These are phyloP conservation scores for Acanthis flammea DNA, from an alignment of 2,797 vertebrate genomes.

Conservation along the genomic window DNA sequence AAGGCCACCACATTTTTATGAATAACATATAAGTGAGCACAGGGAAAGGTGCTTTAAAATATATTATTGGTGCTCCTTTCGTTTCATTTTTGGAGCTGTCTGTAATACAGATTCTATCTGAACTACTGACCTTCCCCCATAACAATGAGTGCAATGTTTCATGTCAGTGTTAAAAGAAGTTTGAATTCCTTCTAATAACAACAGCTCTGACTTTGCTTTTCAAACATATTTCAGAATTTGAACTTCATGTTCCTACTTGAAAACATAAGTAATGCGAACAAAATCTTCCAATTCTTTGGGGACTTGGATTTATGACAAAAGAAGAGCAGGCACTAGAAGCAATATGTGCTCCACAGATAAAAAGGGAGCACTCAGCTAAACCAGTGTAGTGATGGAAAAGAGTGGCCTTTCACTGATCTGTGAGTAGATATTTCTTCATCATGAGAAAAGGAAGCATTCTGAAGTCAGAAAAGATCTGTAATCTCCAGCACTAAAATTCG, in stretches of 20 bases:
- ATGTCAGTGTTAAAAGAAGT: constrained; percentile 2
- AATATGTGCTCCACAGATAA: not conserved
- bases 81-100: not conserved
- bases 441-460: constrained; percentile 9
- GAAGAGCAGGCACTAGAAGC: not conserved
- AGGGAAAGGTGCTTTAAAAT: not conserved
- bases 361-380: not conserved
- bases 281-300: constrained; percentile 1
- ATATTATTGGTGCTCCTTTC: not conserved
- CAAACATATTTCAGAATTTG: constrained; percentile 3
- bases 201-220: constrained; percentile 22
- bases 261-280: constrained; percentile 18
- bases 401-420: not conserved
- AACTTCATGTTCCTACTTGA: not conserved
- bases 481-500: not conserved
- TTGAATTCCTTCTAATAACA: not conserved
- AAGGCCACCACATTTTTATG: not conserved
- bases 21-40: not conserved
- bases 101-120: not conserved
- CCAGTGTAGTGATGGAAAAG: not conserved
- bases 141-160: constrained; percentile 44
- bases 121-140: constrained; percentile 46
- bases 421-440: constrained; percentile 18
- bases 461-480: not conserved
- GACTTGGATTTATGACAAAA: constrained; percentile 41